Percentiles rank a stretch among this genome's conserved stretches.
These are phyloP conservation scores for Seriola aureovittata DNA, from an alignment of 2,113 vertebrate genomes.

Conservation along the genomic window DNA sequence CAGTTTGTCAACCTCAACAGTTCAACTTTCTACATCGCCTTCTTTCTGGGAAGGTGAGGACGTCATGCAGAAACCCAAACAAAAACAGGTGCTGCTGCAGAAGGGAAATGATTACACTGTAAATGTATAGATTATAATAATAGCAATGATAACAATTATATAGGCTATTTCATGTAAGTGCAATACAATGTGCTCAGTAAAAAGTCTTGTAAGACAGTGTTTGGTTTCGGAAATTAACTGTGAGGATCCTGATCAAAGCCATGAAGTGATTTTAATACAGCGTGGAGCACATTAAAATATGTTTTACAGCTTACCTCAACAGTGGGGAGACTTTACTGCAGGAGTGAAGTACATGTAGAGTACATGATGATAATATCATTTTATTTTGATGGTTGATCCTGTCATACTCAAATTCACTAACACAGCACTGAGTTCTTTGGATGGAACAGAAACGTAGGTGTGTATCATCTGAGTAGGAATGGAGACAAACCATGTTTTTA, in stretches of 20 bases:
- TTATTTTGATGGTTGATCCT: too few species aligned
- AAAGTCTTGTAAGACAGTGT: too few species aligned
- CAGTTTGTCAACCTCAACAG: constrained; percentile 99
- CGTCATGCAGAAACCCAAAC: not conserved
- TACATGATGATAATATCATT: too few species aligned
- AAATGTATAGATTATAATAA: not conserved
- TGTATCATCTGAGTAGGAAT: not conserved
- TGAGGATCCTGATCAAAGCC: not conserved
- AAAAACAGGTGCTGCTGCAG: not conserved
- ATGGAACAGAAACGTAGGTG: too few species aligned
- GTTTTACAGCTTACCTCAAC: not conserved
- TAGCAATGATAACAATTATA: not conserved
- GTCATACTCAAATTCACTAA: too few species aligned
- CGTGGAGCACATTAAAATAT: too few species aligned
- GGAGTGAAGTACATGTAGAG: too few species aligned
- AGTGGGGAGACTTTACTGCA: not conserved
- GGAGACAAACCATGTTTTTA: not conserved
- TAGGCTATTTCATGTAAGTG: not conserved
- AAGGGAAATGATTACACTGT: not conserved
- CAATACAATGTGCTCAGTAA: too few species aligned
- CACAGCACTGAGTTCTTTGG: too few species aligned
- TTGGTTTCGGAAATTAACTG: not conserved
- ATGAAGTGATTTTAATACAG: not conserved
- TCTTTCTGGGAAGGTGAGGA: constrained; percentile 95
- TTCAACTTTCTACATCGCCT: constrained; percentile 98